Evolutionary conservation across 2,888 invertebrate genomes (phyloP), one percentile per base, ranked within the genome.

Genomic region (Neuroscelio doddi): DNA sequence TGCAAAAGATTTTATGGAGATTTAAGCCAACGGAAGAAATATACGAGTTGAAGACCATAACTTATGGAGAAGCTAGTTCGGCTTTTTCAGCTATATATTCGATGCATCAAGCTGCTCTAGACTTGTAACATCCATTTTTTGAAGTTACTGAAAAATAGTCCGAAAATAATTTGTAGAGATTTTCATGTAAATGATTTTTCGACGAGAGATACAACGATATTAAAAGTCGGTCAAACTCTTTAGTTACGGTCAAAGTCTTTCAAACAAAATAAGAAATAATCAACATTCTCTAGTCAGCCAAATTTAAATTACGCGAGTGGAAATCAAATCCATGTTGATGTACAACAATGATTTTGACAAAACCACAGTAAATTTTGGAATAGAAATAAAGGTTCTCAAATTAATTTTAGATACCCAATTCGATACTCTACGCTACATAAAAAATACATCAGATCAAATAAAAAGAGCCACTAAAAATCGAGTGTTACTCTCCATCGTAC

Each of bases 1-100:
- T 64, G 8, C 76, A 76, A 14, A 41, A 72, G 12, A 77, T 80
- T 16, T 10, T 80, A 0, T 80, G 78, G 79, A 46, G 75, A 3
- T 32, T 30, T 0, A 10, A 59, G 10, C 17, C 53, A 3, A 0
- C 17, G 1, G 26, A 50, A 14, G 36, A 50, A 10, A 45, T 66
- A 1, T 72, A 59, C 26, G 51, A 69, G 5, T 49, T 71, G 0
- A 65, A 67, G 16, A 72, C 69, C 7, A 72, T 74, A 7, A 78
- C 71, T 0, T 75, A 75, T 39, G 72, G 78, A 0, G 68, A 62
- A 1, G 68, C 71, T 3, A 53, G 68, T 3, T 72, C 73, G 1
- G 66, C 77, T 0, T 78, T 59, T 56, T 39, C 72, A 5, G 71
- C 78, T 1, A 68, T 68, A 0, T 16, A 70, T 16, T 58, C 61